Percentiles rank a stretch among this genome's conserved stretches.
Conservation (phyloP, 2,113 vertebrate species). For the Notothenia rossii region DNA sequence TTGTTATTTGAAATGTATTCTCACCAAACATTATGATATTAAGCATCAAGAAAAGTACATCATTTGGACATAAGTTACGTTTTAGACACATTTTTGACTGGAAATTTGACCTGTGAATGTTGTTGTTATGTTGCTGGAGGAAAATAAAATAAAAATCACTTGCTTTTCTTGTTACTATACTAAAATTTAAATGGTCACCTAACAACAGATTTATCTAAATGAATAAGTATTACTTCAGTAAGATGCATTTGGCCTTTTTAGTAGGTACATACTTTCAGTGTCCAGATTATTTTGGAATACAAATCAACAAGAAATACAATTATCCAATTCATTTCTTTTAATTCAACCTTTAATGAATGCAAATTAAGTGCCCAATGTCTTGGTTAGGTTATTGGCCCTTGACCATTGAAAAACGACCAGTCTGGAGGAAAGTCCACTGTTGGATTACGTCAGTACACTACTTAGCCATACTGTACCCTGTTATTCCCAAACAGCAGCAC, state of each 20-base stretch:
- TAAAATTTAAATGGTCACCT: not conserved
- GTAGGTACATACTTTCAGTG: not conserved
- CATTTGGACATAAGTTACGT: too few relatives aligned
- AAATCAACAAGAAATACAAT: not conserved
- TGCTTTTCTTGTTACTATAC: not conserved
- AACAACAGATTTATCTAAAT: slow-evolving; percentile 1
- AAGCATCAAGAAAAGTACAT: too few relatives aligned
- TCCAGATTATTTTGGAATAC: not conserved
- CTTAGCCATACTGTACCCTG: slow-evolving; percentile 7
- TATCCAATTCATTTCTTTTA: slow-evolving; percentile 1
- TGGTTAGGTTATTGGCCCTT: slow-evolving; percentile 37
- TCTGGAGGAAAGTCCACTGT: not conserved
- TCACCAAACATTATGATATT: not conserved
- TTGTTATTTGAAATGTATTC: not conserved
- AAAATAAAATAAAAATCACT: not conserved
- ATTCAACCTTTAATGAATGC: slow-evolving; percentile 12
- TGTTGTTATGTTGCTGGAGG: too few relatives aligned
- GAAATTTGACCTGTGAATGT: too few relatives aligned
- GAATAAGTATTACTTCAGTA: not conserved
- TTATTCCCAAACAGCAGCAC: slow-evolving; percentile 25
- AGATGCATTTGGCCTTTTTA: not conserved
- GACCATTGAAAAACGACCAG: slow-evolving; percentile 31
- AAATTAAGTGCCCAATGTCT: slow-evolving; percentile 11
- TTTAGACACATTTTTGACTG: too few relatives aligned
- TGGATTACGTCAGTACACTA: not conserved